These are phyloP conservation scores for Lates japonicus DNA, from an alignment of 2,797 vertebrate genomes.

Conservation along the genomic window DNA sequence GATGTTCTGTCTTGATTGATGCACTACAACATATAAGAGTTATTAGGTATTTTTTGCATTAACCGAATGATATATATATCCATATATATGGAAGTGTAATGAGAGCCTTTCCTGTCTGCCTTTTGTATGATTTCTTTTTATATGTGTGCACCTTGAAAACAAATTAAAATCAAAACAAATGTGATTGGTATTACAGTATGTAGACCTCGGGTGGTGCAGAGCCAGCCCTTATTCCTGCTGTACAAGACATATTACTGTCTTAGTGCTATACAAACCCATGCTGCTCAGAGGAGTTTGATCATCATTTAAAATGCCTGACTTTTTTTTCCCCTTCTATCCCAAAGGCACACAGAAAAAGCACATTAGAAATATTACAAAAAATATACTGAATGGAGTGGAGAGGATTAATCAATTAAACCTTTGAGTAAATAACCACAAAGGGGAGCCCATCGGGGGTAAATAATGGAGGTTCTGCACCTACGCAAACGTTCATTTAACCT, in stretches of 20 bases:
- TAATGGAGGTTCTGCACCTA: slow-evolving; percentile 80
- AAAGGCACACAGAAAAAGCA: slow-evolving; percentile 57
- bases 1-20: slow-evolving; percentile 33
- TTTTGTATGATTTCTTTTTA: background rate
- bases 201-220: slow-evolving; percentile 42
- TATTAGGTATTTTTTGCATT: background rate
- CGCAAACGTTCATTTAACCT: slow-evolving; percentile 90
- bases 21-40: background rate
- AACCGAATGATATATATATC: background rate
- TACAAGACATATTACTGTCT: slow-evolving; percentile 54
- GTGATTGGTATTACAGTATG: slow-evolving; percentile 20
- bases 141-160: slow-evolving; percentile 2
- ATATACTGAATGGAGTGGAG: slow-evolving; percentile 58
- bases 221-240: slow-evolving; percentile 23
- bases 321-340: slow-evolving; percentile 43
- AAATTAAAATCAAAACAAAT: slow-evolving; percentile 45
- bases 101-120: background rate
- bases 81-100: background rate
- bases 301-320: slow-evolving; percentile 64
- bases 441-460: slow-evolving; percentile 83
- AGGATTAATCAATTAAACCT: slow-evolving; percentile 81
- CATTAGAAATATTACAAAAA: slow-evolving; percentile 71
- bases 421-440: slow-evolving; percentile 72
- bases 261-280: slow-evolving; percentile 34
- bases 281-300: slow-evolving; percentile 50